A percentile compares a stretch with the other conserved stretches of the same genome.
These are phyloP conservation scores for Psittacula derbiana DNA, from an alignment of 2,797 vertebrate species.

Conservation along the genomic window DNA sequence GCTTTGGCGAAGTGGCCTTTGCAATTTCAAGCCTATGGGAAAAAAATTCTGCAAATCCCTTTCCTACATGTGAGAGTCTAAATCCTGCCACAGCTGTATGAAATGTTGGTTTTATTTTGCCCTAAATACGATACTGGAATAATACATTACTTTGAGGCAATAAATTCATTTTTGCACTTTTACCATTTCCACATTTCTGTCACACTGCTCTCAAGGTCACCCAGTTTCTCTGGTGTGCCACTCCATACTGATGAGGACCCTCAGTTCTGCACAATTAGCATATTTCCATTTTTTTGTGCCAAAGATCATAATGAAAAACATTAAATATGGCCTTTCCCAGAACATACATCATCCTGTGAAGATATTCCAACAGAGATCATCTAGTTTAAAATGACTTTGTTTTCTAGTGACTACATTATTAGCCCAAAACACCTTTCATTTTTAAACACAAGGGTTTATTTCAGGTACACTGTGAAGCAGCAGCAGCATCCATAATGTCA, in stretches of 20 bases:
- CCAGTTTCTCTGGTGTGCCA: neutral
- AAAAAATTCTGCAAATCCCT: neutral
- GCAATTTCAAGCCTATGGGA: neutral
- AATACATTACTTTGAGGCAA: neutral
- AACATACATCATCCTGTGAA: neutral
- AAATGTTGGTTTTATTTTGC: neutral
- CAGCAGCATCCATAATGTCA: neutral
- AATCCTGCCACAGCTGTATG: neutral
- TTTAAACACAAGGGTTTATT: neutral
- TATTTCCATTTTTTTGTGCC: constrained; percentile 5
- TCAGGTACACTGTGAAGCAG: neutral
- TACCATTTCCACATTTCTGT: neutral
- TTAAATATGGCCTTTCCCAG: constrained; percentile 2
- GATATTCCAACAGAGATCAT: neutral
- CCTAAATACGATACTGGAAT: neutral
- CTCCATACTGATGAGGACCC: neutral
- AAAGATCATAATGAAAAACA: constrained; percentile 41
- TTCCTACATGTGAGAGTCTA: neutral
- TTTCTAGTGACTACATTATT: neutral
- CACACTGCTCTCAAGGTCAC: neutral
- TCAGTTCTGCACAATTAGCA: neutral
- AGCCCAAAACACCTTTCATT: neutral
- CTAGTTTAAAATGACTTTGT: neutral
- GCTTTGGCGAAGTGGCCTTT: neutral
- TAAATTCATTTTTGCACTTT: neutral